Evolutionary conservation across 1,140 invertebrate species (phyloP).

Genomic region (Rhysida immarginata): DNA sequence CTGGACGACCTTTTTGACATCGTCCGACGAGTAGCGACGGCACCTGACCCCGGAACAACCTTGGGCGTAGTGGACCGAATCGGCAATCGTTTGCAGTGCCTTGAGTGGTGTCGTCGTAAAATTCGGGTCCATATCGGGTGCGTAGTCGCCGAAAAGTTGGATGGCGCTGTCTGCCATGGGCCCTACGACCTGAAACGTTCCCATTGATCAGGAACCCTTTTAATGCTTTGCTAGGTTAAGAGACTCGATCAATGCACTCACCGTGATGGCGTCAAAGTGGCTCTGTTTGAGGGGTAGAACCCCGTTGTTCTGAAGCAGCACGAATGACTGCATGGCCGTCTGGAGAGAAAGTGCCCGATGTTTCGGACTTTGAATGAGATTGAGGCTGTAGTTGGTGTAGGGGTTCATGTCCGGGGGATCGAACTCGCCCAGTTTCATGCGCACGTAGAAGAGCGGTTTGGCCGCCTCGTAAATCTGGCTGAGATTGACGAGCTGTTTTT

Average conservation of each 20-base stretch:
- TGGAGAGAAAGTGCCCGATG: slow-evolving; percentile 20
- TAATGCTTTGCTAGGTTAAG: too few relatives aligned
- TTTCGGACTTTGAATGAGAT: slow-evolving; percentile 19
- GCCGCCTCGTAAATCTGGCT: slow-evolving; percentile 14
- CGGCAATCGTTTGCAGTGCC: slow-evolving; percentile 18
- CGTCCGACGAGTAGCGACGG: slow-evolving; percentile 16
- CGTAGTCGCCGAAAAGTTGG: slow-evolving; percentile 26
- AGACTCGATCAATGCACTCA: too few relatives aligned
- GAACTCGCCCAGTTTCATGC: slow-evolving; percentile 28
- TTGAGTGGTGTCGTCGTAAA: slow-evolving; percentile 22
- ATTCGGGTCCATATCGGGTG: slow-evolving; percentile 18
- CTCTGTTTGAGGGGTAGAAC: slow-evolving; percentile 16
- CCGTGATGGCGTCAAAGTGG: slow-evolving; percentile 1
- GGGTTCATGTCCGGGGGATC: slow-evolving; percentile 25
- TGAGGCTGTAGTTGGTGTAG: slow-evolving; percentile 17
- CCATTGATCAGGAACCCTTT: too few relatives aligned
- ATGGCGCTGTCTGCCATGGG: slow-evolving; percentile 27
- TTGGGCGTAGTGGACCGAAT: slow-evolving; percentile 14
- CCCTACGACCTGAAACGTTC: slow-evolving; percentile 22
- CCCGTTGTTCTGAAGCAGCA: slow-evolving; percentile 24
- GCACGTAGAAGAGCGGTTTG: slow-evolving; percentile 27
- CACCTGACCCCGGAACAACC: slow-evolving; percentile 22
- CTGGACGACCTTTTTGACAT: slow-evolving; percentile 19
- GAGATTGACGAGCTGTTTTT: slow-evolving; percentile 10
- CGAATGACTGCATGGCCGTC: slow-evolving; percentile 22